Evolutionary conservation across 1,140 invertebrate genomes (phyloP), one percentile per base, ranked within the genome.

Genomic region (Mactra quadrangularis): DNA sequence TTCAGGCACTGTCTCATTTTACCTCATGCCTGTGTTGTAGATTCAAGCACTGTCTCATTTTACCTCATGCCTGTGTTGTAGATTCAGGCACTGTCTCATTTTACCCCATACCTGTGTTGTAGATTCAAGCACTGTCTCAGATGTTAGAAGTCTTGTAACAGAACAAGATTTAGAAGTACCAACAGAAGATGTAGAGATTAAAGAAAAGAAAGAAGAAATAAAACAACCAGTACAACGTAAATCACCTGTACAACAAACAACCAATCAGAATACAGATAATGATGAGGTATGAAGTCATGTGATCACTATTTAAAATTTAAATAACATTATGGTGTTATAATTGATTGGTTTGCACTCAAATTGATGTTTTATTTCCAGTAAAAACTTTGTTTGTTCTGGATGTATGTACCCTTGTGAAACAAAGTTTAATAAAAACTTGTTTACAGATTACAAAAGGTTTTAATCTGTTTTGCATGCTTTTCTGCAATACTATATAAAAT

Each of bases 261-360:
- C 45, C 59, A 62, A 64, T 68, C 64, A 76, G 29, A 62, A 22
- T 62, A 19, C 15, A 50, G 74, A 76, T n/a, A 47, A 11, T 31
- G 74, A 76, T 76, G 74, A 76, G 74, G 74, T 76, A 76, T 31
- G 15, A 45, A 19, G 13, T 35, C n/a, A n/a, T n/a, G n/a, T n/a
- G n/a, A n/a, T n/a, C 31, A 15, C 3, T 50, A n/a, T 50, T 11
- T 50, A 50, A 50, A 50, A 50, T n/a, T 50, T 13, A 13, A 50
- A 11, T 50, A 13, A 50, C n/a, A 13, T n/a, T 50, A 13, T 13
- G 11, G 47, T 50, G 11, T 50, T 50, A 50, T n/a, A 50, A 50
- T 13, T 50, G 47, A 50, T 50, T n/a, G 11, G 47, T n/a, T 13
- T 50, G 47, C n/a, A 13, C 11, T 13, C 11, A 11, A 50, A 50